A percentile compares a stretch with the other conserved stretches of the same genome.
These are phyloP conservation scores for Trachelus iudaicus DNA, from an alignment of 2,888 invertebrate species.

Conservation along the genomic window DNA sequence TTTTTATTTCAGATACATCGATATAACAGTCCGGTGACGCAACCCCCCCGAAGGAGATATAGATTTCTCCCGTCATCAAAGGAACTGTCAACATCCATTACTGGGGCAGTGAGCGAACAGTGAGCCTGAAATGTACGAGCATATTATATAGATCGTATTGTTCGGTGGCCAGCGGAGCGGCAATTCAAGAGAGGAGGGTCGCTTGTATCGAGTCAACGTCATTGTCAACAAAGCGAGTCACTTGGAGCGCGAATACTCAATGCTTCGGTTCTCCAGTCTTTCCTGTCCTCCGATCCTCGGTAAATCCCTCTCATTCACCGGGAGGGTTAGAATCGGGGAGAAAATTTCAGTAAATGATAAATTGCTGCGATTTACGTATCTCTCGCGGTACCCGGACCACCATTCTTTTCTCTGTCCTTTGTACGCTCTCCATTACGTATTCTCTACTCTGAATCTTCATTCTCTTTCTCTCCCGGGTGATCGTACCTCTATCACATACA, in stretches of 20 bases:
- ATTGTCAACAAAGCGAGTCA: conserved; percentile 33
- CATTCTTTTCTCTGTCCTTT: conserved; percentile 7
- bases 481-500: neutral
- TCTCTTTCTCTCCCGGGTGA: neutral
- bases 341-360: conserved; percentile 27
- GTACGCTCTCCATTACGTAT: neutral
- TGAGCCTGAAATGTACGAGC: conserved; percentile 15
- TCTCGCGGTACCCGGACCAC: neutral
- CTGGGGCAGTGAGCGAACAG: conserved; percentile 34
- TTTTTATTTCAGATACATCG: neutral
- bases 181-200: conserved; percentile 29
- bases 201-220: conserved; percentile 35
- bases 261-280: conserved; percentile 12
- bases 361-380: conserved; percentile 19
- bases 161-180: conserved; percentile 37
- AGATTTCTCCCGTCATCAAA: conserved; percentile 34
- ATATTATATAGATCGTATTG: conserved; percentile 41
- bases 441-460: neutral
- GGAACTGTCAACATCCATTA: conserved; percentile 48
- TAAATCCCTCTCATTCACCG: conserved; percentile 29
- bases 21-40: neutral
- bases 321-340: conserved; percentile 17
- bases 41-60: neutral
- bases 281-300: neutral
- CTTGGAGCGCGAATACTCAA: conserved; percentile 22